phyloP scores from a whole-genome alignment of 2,113 vertebrate species.

The Passer domesticus region DNA sequence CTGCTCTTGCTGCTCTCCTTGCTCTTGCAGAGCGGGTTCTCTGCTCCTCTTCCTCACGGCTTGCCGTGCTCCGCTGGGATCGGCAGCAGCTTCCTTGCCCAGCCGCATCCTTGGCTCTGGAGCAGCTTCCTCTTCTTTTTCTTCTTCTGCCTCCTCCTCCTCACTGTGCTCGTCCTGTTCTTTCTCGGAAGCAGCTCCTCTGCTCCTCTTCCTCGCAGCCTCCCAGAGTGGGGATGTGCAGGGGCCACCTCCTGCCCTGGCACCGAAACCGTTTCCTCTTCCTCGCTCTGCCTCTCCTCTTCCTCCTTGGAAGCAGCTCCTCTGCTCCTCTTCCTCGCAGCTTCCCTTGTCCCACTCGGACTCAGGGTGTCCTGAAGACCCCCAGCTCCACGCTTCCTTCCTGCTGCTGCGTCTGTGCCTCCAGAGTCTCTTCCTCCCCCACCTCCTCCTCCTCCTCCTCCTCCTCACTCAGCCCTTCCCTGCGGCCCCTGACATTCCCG shows the following conservation, averaged over 20 bases:
- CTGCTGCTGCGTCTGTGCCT: rapidly evolving
- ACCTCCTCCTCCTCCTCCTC: neutral
- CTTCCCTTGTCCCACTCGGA: rapidly evolving
- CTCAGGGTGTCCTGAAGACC: rapidly evolving
- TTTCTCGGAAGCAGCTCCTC: neutral
- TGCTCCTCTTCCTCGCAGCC: neutral
- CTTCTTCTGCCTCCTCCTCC: neutral
- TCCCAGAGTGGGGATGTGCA: rapidly evolving
- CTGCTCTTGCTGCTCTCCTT: neutral
- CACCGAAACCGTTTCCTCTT: neutral
- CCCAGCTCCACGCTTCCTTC: rapidly evolving
- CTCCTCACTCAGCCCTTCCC: no score
- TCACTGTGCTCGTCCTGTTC: neutral
- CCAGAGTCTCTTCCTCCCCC: no score
- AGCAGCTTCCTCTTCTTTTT: neutral
- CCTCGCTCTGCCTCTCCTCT: neutral
- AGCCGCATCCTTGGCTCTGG: neutral
- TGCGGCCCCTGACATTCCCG: no score
- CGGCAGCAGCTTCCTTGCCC: neutral
- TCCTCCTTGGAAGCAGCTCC: neutral
- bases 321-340: neutral
- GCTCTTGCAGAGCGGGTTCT: rapidly evolving
- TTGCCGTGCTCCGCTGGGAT: rapidly evolving
- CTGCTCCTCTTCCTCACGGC: neutral
- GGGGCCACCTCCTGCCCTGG: rapidly evolving